phyloP scores from a whole-genome alignment of 2,113 vertebrate species.

The Ascaphus truei region DNA sequence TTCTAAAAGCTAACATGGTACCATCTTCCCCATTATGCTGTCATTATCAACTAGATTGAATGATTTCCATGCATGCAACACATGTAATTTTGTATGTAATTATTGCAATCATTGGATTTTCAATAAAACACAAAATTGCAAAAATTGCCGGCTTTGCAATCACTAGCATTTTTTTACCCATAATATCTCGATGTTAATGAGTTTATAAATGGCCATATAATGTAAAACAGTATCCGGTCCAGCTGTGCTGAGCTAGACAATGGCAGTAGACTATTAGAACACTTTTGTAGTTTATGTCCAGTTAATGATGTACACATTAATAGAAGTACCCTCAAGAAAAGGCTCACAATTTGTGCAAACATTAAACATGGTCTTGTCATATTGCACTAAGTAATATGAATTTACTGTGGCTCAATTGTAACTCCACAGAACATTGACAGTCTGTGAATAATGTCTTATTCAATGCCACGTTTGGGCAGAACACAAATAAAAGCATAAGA shows the following conservation, averaged over 20 bases:
- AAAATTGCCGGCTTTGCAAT: too few relatives aligned
- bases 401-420: constrained; percentile 2
- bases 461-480: background rate
- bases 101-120: too few relatives aligned
- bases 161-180: constrained; percentile 3
- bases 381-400: background rate
- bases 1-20: too few relatives aligned
- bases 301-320: constrained; percentile 1
- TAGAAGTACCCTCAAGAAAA: background rate
- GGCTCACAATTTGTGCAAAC: background rate
- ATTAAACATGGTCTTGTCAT: background rate
- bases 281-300: constrained; percentile 10
- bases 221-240: constrained; percentile 8
- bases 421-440: constrained; percentile 17
- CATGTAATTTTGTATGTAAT: too few relatives aligned
- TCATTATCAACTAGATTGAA: too few relatives aligned
- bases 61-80: too few relatives aligned
- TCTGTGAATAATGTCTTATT: constrained; percentile 1
- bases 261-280: background rate
- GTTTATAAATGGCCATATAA: constrained; percentile 12
- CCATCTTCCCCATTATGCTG: too few relatives aligned
- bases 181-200: constrained; percentile 15
- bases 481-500: background rate
- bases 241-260: constrained; percentile 8
- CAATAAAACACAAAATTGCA: too few relatives aligned